These are phyloP conservation scores for Mystacornis crossleyi DNA, from an alignment of 2,113 vertebrate species.

Conservation along the genomic window DNA sequence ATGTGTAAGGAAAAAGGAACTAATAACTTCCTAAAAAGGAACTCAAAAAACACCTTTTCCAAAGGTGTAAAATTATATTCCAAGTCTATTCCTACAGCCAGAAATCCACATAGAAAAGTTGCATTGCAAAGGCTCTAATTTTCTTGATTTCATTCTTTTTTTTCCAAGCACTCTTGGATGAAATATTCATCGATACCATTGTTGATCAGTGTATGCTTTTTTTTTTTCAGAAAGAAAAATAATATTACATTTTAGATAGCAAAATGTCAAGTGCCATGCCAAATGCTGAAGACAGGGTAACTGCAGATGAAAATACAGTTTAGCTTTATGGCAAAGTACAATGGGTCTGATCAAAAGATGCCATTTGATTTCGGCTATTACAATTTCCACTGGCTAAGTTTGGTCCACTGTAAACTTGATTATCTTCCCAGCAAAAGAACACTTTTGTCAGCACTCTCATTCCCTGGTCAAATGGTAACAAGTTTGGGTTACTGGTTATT, in stretches of 20 bases:
- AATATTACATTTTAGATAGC: background rate
- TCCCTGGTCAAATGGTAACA: background rate
- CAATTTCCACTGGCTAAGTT: background rate
- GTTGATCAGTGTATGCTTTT: background rate
- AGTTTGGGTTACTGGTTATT: background rate
- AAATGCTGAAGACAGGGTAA: background rate
- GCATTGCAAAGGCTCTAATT: background rate
- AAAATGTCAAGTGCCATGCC: background rate
- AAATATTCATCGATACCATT: background rate
- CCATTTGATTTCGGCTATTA: background rate
- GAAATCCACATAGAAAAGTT: background rate
- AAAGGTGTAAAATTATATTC: background rate
- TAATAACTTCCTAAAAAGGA: accelerated
- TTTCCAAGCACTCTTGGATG: background rate
- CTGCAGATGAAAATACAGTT: background rate
- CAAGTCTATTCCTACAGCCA: background rate
- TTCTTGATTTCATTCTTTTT: background rate
- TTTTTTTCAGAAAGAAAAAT: background rate
- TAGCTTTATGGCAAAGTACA: background rate
- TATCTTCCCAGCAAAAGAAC: background rate
- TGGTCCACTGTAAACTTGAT: background rate
- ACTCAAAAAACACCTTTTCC: background rate
- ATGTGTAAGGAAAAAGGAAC: background rate
- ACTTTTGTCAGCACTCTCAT: background rate
- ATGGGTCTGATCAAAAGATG: background rate